A percentile compares a stretch with the other conserved stretches of the same genome.
Evolutionary conservation across 2,888 invertebrate genomes (phyloP).

Genomic region (Acanthosepion esculentum): DNA sequence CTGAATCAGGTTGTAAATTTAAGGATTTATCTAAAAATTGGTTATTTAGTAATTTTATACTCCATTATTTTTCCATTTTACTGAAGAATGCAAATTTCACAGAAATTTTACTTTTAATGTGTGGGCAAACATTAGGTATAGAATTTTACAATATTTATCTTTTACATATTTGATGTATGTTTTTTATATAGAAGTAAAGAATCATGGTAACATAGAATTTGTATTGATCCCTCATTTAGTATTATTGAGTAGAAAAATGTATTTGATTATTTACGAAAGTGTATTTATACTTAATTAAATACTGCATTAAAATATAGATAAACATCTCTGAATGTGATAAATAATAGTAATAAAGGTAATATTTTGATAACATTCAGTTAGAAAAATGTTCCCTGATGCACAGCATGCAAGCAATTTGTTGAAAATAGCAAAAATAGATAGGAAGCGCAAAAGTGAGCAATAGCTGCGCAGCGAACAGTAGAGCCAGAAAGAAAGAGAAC

Average conservation of each 20-base stretch:
- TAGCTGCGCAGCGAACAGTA: background rate
- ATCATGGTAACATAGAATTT: background rate
- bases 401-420: slow-evolving; percentile 16
- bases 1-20: no score
- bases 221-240: background rate
- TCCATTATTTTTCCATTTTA: no score
- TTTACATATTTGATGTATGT: no score
- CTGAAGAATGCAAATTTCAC: no score
- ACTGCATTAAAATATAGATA: background rate
- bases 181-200: no score
- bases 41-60: no score
- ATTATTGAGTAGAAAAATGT: background rate
- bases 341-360: background rate
- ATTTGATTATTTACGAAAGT: background rate
- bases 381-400: background rate
- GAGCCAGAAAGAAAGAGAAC: background rate
- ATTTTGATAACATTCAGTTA: background rate
- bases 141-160: no score
- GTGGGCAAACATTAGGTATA: no score
- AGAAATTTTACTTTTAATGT: no score
- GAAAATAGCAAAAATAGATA: background rate
- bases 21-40: no score
- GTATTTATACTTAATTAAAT: background rate
- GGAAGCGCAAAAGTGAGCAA: background rate
- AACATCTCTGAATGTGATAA: background rate